These are phyloP conservation scores for Ceuthmochares aereus DNA, from an alignment of 2,113 vertebrate species.

Conservation along the genomic window DNA sequence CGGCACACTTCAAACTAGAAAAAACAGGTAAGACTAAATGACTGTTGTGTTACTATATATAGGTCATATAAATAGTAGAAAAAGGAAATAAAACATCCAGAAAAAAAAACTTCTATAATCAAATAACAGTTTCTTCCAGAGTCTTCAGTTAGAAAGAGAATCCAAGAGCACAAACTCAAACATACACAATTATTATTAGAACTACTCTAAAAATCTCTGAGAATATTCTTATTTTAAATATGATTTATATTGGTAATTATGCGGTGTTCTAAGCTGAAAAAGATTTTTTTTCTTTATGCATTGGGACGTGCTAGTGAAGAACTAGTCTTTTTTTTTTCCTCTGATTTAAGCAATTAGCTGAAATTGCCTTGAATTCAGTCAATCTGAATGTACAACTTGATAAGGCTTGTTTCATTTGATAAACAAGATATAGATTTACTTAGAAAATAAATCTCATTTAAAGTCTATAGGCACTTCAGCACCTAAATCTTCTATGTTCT, in stretches of 20 bases:
- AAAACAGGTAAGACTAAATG: neutral
- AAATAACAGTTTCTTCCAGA: neutral
- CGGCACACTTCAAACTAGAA: neutral
- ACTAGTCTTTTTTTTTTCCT: accelerated
- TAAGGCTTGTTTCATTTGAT: neutral
- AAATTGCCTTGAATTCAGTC: neutral
- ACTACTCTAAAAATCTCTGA: neutral
- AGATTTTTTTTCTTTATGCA: neutral
- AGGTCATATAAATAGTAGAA: neutral
- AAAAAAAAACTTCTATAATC: neutral
- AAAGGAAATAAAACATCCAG: neutral
- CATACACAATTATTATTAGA: neutral
- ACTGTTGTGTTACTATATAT: neutral
- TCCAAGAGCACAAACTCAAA: accelerated
- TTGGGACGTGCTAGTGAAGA: neutral
- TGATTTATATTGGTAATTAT: neutral
- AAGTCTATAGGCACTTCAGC: neutral
- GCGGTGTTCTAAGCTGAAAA: neutral
- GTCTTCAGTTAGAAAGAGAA: neutral
- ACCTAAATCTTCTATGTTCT: neutral
- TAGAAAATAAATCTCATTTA: neutral
- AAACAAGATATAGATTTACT: neutral
- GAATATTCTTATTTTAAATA: neutral
- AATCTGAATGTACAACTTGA: neutral
- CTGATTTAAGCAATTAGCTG: neutral